Evolutionary conservation across 2,888 invertebrate species (phyloP).

Genomic region (Formica aserva): DNA sequence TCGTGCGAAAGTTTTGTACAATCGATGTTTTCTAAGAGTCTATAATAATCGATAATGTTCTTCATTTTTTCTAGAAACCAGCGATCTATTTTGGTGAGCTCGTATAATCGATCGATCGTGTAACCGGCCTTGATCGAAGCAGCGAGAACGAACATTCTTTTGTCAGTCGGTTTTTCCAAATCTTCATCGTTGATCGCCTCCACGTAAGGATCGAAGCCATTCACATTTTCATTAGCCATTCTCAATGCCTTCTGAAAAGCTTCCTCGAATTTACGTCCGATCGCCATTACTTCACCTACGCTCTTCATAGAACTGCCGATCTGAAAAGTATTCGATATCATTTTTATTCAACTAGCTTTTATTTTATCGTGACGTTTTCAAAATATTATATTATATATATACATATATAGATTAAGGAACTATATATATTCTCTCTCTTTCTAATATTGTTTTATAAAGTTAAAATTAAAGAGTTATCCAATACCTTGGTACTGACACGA

Average conservation of each 20-base stretch:
- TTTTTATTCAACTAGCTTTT: not conserved
- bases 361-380: not conserved
- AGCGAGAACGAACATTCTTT: constrained; percentile 98
- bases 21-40: constrained; percentile 89
- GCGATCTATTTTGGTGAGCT: constrained; percentile 97
- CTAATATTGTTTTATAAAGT: not conserved
- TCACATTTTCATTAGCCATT: constrained; percentile 98
- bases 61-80: constrained; percentile 99
- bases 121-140: constrained; percentile 95
- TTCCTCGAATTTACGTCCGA: constrained; percentile 99
- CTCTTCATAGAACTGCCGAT: constrained; percentile 99
- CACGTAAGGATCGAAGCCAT: constrained; percentile 97
- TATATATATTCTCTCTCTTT: not conserved
- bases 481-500: constrained; percentile 95
- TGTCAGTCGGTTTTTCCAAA: constrained; percentile 97
- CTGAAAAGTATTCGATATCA: constrained; percentile 79
- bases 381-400: not conserved
- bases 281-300: constrained; percentile 99
- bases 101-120: constrained; percentile 93
- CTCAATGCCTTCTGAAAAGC: constrained; percentile 99
- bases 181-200: constrained; percentile 93
- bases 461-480: not conserved
- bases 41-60: constrained; percentile 93
- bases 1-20: constrained; percentile 88
- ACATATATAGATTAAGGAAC: not conserved